Percentiles rank a stretch among this genome's conserved stretches.
These are phyloP conservation scores for Panagrolaimus sp. DNA, from an alignment of 1,140 invertebrate genomes.

Conservation along the genomic window DNA sequence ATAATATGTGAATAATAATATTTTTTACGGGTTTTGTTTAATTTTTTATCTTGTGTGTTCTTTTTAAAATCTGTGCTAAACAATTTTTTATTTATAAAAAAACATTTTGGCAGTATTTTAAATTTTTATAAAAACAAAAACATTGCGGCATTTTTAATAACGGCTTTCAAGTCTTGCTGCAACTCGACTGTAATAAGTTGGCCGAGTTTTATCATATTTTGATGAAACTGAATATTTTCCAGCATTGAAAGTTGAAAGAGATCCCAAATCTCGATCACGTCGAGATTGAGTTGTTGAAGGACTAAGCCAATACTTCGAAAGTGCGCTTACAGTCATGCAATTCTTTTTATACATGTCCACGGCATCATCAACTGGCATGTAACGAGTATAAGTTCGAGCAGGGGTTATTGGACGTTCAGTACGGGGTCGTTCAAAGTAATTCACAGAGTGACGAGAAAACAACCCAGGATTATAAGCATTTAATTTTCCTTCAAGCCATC, in stretches of 20 bases:
- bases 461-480: constrained; percentile 33
- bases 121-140: constrained; percentile 59
- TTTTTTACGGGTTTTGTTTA: background rate
- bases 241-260: background rate
- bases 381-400: constrained; percentile 28
- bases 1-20: background rate
- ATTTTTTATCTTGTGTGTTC: constrained; percentile 65
- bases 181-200: constrained; percentile 22
- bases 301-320: constrained; percentile 38
- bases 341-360: constrained; percentile 36
- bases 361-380: constrained; percentile 39
- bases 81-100: no score
- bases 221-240: constrained; percentile 18
- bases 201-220: constrained; percentile 23
- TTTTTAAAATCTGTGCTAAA: constrained; percentile 64
- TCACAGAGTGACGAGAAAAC: constrained; percentile 19
- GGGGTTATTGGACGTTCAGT: constrained; percentile 36
- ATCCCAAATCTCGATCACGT: constrained; percentile 20
- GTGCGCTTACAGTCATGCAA: constrained; percentile 33
- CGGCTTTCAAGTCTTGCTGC: background rate
- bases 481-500: constrained; percentile 37
- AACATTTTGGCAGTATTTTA: constrained; percentile 65
- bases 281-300: constrained; percentile 18
- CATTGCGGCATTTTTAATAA: background rate
- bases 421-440: constrained; percentile 5